phyloP scores from a whole-genome alignment of 2,113 vertebrate species.

The Centropus bengalensis region DNA sequence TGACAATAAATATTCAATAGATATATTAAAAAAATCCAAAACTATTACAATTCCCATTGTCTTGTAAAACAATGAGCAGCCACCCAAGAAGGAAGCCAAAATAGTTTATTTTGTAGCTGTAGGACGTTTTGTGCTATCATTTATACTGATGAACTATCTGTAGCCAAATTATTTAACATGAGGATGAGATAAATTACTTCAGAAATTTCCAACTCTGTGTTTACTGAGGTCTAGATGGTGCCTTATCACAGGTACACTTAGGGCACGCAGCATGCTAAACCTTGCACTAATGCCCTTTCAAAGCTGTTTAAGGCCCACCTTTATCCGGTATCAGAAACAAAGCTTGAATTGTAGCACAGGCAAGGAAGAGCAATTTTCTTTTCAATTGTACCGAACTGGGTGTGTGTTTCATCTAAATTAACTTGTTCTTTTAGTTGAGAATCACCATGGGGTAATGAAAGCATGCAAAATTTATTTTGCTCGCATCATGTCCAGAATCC shows the following conservation, averaged over 20 bases:
- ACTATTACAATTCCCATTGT: constrained; percentile 52
- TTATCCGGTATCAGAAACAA: neutral
- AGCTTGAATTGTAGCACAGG: neutral
- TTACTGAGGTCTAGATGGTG: neutral
- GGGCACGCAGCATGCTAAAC: neutral
- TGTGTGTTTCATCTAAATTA: constrained; percentile 33
- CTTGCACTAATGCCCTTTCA: neutral
- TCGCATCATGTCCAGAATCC: constrained; percentile 20
- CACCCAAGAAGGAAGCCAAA: constrained; percentile 62
- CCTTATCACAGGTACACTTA: neutral
- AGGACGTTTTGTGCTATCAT: constrained; percentile 46
- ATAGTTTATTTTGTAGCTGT: constrained; percentile 43
- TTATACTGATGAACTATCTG: neutral
- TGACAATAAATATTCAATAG: constrained; percentile 53
- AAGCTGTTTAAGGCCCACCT: neutral
- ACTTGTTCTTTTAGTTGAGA: constrained; percentile 42
- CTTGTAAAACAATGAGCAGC: constrained; percentile 50
- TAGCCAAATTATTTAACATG: constrained; percentile 9
- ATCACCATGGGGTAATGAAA: constrained; percentile 26
- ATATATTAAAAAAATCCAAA: constrained; percentile 52
- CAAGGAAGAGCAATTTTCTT: neutral
- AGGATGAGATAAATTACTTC: neutral
- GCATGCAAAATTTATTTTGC: constrained; percentile 28
- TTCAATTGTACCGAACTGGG: neutral
- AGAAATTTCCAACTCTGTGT: neutral